A percentile compares a stretch with the other conserved stretches of the same genome.
These are phyloP conservation scores for Octodon degus DNA, from an alignment of 2,113 vertebrate species.

Conservation along the genomic window DNA sequence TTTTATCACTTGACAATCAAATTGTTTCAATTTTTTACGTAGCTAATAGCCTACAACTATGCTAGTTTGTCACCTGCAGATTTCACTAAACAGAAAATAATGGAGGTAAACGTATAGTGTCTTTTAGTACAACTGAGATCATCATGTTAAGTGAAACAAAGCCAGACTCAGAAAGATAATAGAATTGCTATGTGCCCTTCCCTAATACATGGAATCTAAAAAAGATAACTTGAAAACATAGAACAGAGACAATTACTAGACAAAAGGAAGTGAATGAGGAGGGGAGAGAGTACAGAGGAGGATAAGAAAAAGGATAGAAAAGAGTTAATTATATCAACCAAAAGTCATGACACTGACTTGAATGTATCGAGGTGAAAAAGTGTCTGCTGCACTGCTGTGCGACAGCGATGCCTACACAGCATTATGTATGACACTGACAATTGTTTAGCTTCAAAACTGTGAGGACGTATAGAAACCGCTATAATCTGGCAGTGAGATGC, in stretches of 20 bases:
- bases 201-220: not conserved
- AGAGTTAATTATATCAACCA: not conserved
- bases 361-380: not conserved
- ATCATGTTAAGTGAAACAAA: not conserved
- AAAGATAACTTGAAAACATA: not conserved
- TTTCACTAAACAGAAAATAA: slow-evolving; percentile 6
- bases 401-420: not conserved
- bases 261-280: not conserved
- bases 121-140: not conserved
- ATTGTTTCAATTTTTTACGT: not conserved
- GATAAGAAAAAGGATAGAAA: not conserved
- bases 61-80: not conserved
- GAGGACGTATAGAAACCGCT: not conserved
- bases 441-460: not conserved
- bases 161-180: not conserved
- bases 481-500: not conserved
- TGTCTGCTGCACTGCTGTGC: not conserved
- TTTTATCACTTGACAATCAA: not conserved
- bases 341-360: not conserved
- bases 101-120: not conserved
- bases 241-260: not conserved
- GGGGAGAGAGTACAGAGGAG: not conserved
- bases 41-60: not conserved
- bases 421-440: not conserved
- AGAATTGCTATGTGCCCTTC: not conserved